Evolutionary conservation across 2,888 invertebrate genomes (phyloP).

Genomic region (Leptopilina drosophilae): DNA sequence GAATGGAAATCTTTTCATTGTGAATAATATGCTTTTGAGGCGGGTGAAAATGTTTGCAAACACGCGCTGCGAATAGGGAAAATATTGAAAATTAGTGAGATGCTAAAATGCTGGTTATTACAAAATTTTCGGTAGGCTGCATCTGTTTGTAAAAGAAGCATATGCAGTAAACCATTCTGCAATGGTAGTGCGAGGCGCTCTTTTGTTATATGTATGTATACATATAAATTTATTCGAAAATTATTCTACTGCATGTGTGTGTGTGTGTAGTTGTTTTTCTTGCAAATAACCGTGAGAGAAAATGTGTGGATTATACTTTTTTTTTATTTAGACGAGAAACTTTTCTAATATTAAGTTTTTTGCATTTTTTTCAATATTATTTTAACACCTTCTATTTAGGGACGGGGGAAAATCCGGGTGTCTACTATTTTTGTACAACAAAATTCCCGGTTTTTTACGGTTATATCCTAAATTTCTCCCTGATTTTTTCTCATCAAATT

Average conservation of each 20-base stretch:
- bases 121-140: constrained; percentile 25
- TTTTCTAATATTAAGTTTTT: background rate
- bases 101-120: constrained; percentile 28
- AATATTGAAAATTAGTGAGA: constrained; percentile 32
- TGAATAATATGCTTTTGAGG: background rate
- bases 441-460: no score
- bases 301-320: background rate
- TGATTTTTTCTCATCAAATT: no score
- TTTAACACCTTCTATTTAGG: no score
- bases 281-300: background rate
- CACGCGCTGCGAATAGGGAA: no score
- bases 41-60: constrained; percentile 10
- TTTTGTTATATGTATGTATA: background rate
- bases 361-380: no score
- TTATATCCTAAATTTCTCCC: no score
- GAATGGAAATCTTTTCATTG: constrained; percentile 1
- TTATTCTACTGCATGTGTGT: background rate
- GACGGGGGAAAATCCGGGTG: no score
- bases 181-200: background rate
- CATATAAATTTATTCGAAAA: constrained; percentile 2
- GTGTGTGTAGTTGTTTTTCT: background rate
- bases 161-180: background rate
- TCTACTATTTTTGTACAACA: no score
- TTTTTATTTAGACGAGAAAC: background rate
- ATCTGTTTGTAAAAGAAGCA: constrained; percentile 28